Conservation (phyloP, 2,888 invertebrate genomes). For the Plemyria rubiginata region DNA sequence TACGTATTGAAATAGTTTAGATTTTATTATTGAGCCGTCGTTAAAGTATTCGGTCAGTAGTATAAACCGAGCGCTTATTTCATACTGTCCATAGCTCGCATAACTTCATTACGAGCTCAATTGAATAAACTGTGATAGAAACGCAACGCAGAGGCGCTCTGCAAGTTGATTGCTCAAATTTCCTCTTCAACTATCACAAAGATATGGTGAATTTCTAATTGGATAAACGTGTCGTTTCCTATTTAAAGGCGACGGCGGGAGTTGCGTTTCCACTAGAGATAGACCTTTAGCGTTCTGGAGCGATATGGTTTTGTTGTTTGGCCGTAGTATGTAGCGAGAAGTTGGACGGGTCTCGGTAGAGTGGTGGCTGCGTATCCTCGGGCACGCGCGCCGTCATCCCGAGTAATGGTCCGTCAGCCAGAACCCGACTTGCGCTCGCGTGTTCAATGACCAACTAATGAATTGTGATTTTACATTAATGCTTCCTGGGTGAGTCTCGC, state of each 20-base stretch:
- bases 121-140: constrained; percentile 85
- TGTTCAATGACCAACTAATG: constrained; percentile 77
- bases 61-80: constrained; percentile 62
- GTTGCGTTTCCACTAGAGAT: constrained; percentile 69
- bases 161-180: constrained; percentile 85
- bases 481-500: constrained; percentile 72
- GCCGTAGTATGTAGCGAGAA: constrained; percentile 43
- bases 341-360: constrained; percentile 46
- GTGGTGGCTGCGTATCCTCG: constrained; percentile 57
- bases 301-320: constrained; percentile 48
- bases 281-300: constrained; percentile 61
- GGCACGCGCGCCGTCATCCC: constrained; percentile 82
- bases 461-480: constrained; percentile 73
- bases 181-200: constrained; percentile 85
- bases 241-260: constrained; percentile 82
- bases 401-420: constrained; percentile 76
- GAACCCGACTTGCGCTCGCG: constrained; percentile 60
- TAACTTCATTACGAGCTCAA: constrained; percentile 84
- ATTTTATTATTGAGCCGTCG: constrained; percentile 41
- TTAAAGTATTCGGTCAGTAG: constrained; percentile 49
- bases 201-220: constrained; percentile 86
- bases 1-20: constrained; percentile 27
- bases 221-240: constrained; percentile 86
- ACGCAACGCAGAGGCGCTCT: constrained; percentile 78
- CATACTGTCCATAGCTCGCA: constrained; percentile 73